Percentiles rank a stretch among this genome's conserved stretches.
Evolutionary conservation across 2,888 invertebrate species (phyloP).

Genomic region (Mythimna ferrago): DNA sequence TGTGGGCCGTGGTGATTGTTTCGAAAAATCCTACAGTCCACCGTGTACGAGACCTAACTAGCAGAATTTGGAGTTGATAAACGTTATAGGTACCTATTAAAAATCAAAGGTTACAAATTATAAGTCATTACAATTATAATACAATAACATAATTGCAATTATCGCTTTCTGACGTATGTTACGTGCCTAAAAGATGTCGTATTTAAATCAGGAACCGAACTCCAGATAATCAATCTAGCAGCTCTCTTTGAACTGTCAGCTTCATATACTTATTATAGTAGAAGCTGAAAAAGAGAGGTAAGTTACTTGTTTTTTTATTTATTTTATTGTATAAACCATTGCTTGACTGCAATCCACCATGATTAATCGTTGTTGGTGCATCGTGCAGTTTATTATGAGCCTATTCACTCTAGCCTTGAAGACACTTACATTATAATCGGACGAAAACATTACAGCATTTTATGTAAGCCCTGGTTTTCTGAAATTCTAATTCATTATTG

Average conservation of each 20-base stretch:
- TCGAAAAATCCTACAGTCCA: neutral
- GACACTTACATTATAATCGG: no score
- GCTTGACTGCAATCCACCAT: no score
- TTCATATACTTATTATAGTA: conserved; percentile 16
- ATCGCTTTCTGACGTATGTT: conserved; percentile 23
- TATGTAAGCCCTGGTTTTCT: neutral
- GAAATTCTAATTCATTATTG: neutral
- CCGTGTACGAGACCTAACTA: neutral
- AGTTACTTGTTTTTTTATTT: conserved; percentile 6
- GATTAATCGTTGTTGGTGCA: no score
- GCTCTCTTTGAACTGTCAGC: conserved; percentile 22
- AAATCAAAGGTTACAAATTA: conserved; percentile 49
- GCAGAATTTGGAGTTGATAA: conserved; percentile 38
- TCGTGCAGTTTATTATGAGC: no score
- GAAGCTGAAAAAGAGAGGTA: conserved; percentile 37
- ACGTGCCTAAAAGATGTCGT: conserved; percentile 39
- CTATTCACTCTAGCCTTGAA: no score
- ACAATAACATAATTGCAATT: conserved; percentile 41
- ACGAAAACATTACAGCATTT: neutral
- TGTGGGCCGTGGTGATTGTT: no score
- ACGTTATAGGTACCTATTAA: conserved; percentile 18
- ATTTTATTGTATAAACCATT: no score
- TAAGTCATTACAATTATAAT: conserved; percentile 44
- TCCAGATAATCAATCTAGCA: conserved; percentile 11
- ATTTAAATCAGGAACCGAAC: conserved; percentile 40